phyloP scores from a whole-genome alignment of 53 echinoderm and acorn worm genomes.

The Paracentrotus lividus region DNA sequence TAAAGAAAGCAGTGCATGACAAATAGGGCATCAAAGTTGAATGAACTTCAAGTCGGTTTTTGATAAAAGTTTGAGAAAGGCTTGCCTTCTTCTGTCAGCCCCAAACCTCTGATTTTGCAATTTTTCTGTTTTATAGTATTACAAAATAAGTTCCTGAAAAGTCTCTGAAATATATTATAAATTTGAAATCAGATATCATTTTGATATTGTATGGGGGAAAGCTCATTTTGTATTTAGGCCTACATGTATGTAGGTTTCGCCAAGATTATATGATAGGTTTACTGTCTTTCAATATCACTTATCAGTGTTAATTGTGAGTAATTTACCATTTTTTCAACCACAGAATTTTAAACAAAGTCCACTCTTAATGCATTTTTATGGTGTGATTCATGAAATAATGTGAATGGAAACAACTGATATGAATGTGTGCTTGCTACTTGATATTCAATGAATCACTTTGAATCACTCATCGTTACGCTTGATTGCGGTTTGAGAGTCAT shows the following conservation, averaged over 20 bases:
- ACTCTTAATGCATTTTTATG: neutral
- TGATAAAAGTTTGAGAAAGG: neutral
- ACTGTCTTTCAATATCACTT: neutral
- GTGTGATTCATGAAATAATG: neutral
- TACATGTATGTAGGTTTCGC: no score
- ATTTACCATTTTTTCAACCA: no score
- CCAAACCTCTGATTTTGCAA: neutral
- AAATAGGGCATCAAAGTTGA: neutral
- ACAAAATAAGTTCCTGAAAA: neutral
- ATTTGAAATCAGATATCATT: no score
- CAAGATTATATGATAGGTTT: no score
- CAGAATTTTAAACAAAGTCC: neutral
- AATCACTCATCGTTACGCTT: constrained; percentile 3
- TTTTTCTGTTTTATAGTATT: neutral
- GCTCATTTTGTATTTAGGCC: no score
- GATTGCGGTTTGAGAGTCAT: constrained; percentile 37
- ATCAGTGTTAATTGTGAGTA: neutral
- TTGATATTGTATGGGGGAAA: no score
- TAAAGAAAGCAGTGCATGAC: neutral
- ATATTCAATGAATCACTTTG: constrained; percentile 45
- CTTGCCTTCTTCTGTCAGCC: neutral
- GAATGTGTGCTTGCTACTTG: constrained; percentile 21
- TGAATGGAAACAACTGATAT: neutral
- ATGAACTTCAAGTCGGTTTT: neutral
- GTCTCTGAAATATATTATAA: neutral